phyloP scores from a whole-genome alignment of 2,113 vertebrate species.

The Hemibagrus wyckioides region DNA sequence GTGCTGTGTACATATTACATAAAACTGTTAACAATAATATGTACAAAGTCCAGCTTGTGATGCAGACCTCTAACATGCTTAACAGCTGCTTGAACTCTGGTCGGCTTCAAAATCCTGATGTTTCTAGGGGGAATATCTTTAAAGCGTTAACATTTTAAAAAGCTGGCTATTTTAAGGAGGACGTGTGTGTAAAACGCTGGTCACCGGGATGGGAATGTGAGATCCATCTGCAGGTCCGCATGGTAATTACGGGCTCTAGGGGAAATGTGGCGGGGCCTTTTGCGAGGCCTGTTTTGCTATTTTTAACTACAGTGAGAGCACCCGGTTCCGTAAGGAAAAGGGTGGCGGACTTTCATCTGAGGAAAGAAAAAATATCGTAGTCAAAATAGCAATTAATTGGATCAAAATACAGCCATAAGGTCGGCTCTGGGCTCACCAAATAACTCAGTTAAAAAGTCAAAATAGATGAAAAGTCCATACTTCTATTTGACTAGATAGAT shows the following conservation, averaged over 20 bases:
- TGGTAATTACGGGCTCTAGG: conserved; percentile 74
- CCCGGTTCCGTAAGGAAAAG: conserved; percentile 82
- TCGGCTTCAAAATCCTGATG: conserved; percentile 18
- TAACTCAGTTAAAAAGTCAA: conserved; percentile 58
- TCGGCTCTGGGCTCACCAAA: conserved; percentile 64
- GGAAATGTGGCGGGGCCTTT: conserved; percentile 64
- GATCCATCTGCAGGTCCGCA: conserved; percentile 68
- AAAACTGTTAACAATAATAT: background rate
- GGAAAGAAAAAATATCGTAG: conserved; percentile 73
- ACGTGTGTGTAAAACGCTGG: conserved; percentile 43
- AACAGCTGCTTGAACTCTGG: conserved; percentile 31
- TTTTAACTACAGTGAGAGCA: conserved; percentile 77
- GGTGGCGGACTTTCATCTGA: conserved; percentile 79
- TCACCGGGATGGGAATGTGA: conserved; percentile 50
- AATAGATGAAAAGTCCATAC: background rate
- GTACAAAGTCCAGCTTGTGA: background rate
- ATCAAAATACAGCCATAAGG: conserved; percentile 73
- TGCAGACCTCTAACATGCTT: conserved; percentile 8
- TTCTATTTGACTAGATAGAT: conserved; percentile 27
- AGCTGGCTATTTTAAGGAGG: conserved; percentile 33
- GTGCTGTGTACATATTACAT: background rate
- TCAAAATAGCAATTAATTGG: conserved; percentile 84
- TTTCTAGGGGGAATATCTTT: conserved; percentile 34
- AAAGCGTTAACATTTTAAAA: conserved; percentile 26
- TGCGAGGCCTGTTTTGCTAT: conserved; percentile 69